Percentiles rank a stretch among this genome's conserved stretches.
Conservation (phyloP, 2,888 invertebrate genomes). For the Agriopis marginaria region DNA sequence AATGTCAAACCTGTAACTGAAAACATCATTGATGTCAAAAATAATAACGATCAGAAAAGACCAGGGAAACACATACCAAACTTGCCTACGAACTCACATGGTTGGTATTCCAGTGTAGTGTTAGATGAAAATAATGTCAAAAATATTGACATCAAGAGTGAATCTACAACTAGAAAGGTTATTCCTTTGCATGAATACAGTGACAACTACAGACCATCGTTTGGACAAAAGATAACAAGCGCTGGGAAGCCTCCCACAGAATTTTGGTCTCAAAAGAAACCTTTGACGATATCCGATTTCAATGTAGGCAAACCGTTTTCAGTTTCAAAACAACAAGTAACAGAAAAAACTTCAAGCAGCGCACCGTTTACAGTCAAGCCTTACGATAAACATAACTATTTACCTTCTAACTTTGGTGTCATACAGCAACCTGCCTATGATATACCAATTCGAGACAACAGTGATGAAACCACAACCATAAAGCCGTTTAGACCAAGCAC, state of each 20-base stretch:
- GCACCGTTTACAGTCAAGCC: slow-evolving; percentile 61
- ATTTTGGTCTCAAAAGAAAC: slow-evolving; percentile 64
- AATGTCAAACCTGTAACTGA: slow-evolving; percentile 63
- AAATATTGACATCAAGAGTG: slow-evolving; percentile 65
- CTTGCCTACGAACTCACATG: slow-evolving; percentile 78
- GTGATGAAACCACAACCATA: slow-evolving; percentile 69
- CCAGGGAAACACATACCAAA: slow-evolving; percentile 74
- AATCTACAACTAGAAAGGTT: slow-evolving; percentile 74
- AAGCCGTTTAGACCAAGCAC: slow-evolving; percentile 51
- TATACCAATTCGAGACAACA: slow-evolving; percentile 79
- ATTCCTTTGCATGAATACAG: slow-evolving; percentile 74
- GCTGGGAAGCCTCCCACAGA: slow-evolving; percentile 76
- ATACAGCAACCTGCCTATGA: slow-evolving; percentile 77
- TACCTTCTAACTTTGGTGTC: slow-evolving; percentile 68
- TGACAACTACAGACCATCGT: slow-evolving; percentile 63
- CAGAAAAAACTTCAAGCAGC: slow-evolving; percentile 54
- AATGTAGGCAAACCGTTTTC: slow-evolving; percentile 68
- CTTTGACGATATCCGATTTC: slow-evolving; percentile 57
- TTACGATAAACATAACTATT: slow-evolving; percentile 64
- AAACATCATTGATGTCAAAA: slow-evolving; percentile 56
- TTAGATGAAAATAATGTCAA: slow-evolving; percentile 70
- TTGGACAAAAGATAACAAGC: slow-evolving; percentile 75
- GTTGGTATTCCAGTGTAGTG: slow-evolving; percentile 77
- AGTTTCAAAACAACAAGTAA: slow-evolving; percentile 55
- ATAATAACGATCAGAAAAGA: slow-evolving; percentile 58